These are phyloP conservation scores for Lasioglossum baleicum DNA, from an alignment of 1,140 invertebrate genomes.

Conservation along the genomic window DNA sequence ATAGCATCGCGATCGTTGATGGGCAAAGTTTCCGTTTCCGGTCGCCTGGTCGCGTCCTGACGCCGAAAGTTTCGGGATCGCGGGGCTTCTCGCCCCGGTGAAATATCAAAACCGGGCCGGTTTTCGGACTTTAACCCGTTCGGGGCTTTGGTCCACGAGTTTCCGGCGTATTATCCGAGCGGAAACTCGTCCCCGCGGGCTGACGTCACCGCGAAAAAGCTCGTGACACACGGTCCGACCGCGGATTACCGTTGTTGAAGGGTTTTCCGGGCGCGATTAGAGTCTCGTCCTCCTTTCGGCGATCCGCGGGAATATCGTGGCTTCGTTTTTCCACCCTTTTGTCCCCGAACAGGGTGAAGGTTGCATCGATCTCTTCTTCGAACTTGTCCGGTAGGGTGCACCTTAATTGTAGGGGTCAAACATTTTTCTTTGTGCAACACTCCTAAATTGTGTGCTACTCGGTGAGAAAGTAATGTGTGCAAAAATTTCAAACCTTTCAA, in stretches of 20 bases:
- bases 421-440: no score
- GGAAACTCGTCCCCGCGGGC: neutral
- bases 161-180: constrained; percentile 47
- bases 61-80: constrained; percentile 22
- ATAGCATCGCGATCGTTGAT: neutral
- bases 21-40: constrained; percentile 6
- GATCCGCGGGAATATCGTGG: no score
- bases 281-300: neutral
- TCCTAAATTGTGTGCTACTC: no score
- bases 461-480: no score
- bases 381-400: no score
- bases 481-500: no score
- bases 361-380: no score
- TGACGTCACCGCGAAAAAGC: constrained; percentile 6
- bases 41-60: neutral
- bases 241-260: constrained; percentile 22
- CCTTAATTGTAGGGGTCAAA: no score
- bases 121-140: constrained; percentile 45
- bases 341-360: no score
- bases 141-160: constrained; percentile 37
- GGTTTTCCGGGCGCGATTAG: constrained; percentile 19
- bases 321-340: no score
- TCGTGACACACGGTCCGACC: neutral
- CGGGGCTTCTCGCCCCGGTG: constrained; percentile 15
- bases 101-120: neutral